Evolutionary conservation across 2,888 invertebrate species (phyloP), one percentile per base, ranked within the genome.

Genomic region (Epinotia brunnichana): DNA sequence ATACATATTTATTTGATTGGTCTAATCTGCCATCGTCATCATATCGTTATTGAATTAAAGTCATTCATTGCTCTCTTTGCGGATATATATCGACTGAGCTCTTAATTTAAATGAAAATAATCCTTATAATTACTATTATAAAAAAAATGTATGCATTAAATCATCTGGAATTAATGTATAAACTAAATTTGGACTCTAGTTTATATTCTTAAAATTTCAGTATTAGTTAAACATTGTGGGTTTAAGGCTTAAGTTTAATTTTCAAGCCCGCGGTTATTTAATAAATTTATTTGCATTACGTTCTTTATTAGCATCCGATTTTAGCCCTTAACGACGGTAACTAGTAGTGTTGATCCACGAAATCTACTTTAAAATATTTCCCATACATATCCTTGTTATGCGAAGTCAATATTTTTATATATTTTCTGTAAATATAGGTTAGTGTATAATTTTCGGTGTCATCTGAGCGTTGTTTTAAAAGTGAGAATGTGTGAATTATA

Each of bases 381-480:
- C 72, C 70, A 68, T 73, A 76, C 77, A 76, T 77, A 76, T 75
- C 75, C 74, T 68, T 74, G 66, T 69, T 69, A 67, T 59, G n/a
- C 64, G 54, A 57, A 64, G 73, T 73, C 60, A 70, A 74, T 54
- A 74, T 44, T 74, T 74, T 69, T 72, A 67, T 73, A 70, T 74
- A 74, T 74, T 75, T 76, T 75, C 53, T 59, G 64, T 74, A 72
- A 66, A 19, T 72, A 69, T 73, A 73, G n/a, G 39, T 69, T 60
- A 74, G 29, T 61, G 56, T 71, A 61, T 67, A 53, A 53, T 60
- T 66, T 71, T 71, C 17, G 15, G 70, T 70, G 70, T 64, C 57
- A 63, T 56, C 21, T 9, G 35, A 67, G 56, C 54, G 35, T 59
- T 66, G 64, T 53, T 66, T 71, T 66, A 44, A 39, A 64, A 60